These are phyloP conservation scores for Bursaphelenchus mucronatus DNA, from an alignment of 1,140 invertebrate species.

Conservation along the genomic window DNA sequence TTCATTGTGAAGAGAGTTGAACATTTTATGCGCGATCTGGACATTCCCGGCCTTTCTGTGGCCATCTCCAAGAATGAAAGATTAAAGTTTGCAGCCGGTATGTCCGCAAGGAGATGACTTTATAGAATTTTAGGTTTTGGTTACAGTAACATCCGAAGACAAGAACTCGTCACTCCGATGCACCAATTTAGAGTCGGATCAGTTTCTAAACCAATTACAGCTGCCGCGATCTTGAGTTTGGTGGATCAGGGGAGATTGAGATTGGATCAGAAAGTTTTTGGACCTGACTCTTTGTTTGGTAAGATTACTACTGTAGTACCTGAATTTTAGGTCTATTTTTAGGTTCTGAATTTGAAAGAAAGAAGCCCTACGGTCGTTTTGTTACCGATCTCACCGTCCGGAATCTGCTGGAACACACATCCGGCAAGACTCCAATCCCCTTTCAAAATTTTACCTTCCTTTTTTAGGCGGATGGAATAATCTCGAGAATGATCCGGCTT, in stretches of 20 bases:
- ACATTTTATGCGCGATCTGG: slow-evolving; percentile 57
- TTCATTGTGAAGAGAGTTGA: slow-evolving; percentile 56
- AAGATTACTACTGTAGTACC: background rate
- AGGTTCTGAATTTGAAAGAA: slow-evolving; percentile 52
- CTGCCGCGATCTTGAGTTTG: slow-evolving; percentile 53
- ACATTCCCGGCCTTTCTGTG: slow-evolving; percentile 59
- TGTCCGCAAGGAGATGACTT: background rate
- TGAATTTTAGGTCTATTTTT: slow-evolving; percentile 15
- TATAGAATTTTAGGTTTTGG: slow-evolving; percentile 46
- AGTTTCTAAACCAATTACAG: slow-evolving; percentile 59
- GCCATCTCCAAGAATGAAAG: slow-evolving; percentile 57
- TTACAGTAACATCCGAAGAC: slow-evolving; percentile 52
- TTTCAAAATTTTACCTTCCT: slow-evolving; percentile 10
- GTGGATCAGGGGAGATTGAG: slow-evolving; percentile 48
- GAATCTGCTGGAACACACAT: slow-evolving; percentile 57
- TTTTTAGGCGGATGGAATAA: slow-evolving; percentile 58
- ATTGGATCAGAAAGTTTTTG: slow-evolving; percentile 55
- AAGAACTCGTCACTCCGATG: slow-evolving; percentile 52
- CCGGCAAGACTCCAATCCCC: slow-evolving; percentile 29
- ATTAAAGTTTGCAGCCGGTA: slow-evolving; percentile 59
- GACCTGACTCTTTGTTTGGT: slow-evolving; percentile 52
- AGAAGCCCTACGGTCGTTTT: slow-evolving; percentile 48
- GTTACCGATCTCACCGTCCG: slow-evolving; percentile 54
- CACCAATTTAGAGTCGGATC: slow-evolving; percentile 58
- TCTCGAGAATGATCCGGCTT: slow-evolving; percentile 54